Evolutionary conservation across 1,140 invertebrate species (phyloP).

Genomic region (Drosophila simulans): DNA sequence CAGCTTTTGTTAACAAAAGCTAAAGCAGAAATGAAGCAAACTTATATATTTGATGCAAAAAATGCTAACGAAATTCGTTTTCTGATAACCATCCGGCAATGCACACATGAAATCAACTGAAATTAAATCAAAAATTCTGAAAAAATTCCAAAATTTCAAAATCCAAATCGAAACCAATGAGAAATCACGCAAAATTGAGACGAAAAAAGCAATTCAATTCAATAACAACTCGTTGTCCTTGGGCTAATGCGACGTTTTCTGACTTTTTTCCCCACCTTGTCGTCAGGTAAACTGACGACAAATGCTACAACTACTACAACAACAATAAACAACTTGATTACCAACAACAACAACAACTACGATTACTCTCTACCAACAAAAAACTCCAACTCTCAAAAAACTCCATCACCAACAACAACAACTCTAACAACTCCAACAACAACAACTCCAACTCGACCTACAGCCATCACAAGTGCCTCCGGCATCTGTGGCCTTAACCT

Average conservation of each 20-base stretch:
- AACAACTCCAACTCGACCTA: conserved; percentile 47
- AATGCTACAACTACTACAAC: conserved; percentile 76
- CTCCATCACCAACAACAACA: conserved; percentile 50
- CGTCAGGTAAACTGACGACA: conserved; percentile 85
- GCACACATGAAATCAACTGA: conserved; percentile 21
- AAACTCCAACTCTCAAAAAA: conserved; percentile 42
- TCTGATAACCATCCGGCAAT: conserved; percentile 35
- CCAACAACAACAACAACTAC: conserved; percentile 59
- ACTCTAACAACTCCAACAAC: conserved; percentile 41
- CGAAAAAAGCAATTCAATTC: conserved; percentile 41
- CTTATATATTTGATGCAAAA: conserved; percentile 80
- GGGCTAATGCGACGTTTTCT: conserved; percentile 85
- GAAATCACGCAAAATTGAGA: conserved; percentile 48
- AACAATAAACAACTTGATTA: conserved; percentile 52
- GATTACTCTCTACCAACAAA: conserved; percentile 35
- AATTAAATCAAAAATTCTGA: conserved; percentile 16
- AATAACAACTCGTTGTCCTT: conserved; percentile 77
- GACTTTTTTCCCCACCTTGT: conserved; percentile 83
- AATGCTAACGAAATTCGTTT: conserved; percentile 70
- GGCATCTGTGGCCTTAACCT: conserved; percentile 83
- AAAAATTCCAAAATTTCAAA: conserved; percentile 23
- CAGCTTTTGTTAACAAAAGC: conserved; percentile 22
- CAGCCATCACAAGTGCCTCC: conserved; percentile 76
- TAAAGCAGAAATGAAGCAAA: conserved; percentile 35
- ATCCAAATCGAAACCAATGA: conserved; percentile 24